These are phyloP conservation scores for Tympanoctomys barrerae DNA, from an alignment of 2,797 vertebrate species.

Conservation along the genomic window DNA sequence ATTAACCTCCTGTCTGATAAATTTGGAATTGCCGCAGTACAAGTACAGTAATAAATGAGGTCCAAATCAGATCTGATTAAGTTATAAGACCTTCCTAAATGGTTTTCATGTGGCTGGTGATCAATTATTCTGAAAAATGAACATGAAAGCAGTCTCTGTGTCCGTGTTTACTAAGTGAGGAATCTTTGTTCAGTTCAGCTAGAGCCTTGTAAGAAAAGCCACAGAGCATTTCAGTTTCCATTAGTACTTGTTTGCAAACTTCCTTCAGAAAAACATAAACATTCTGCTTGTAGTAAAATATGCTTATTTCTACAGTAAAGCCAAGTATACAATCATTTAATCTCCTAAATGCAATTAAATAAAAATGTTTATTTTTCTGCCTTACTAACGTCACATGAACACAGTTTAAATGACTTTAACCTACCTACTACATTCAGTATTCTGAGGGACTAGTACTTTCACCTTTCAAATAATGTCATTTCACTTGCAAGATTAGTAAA, in stretches of 20 bases:
- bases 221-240: constrained; percentile 42
- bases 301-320: not conserved
- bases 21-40: constrained; percentile 38
- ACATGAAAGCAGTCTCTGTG: not conserved
- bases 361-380: not conserved
- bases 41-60: constrained; percentile 46
- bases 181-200: not conserved
- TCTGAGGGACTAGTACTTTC: not conserved
- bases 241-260: constrained; percentile 23
- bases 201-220: not conserved
- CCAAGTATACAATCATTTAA: not conserved
- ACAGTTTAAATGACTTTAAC: constrained; percentile 9
- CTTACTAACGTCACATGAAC: not conserved
- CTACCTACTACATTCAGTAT: not conserved
- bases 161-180: not conserved
- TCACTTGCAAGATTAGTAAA: constrained; percentile 11
- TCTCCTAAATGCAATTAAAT: not conserved
- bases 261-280: constrained; percentile 25
- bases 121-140: constrained; percentile 70
- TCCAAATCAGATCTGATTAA: constrained; percentile 58
- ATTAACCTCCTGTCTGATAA: constrained; percentile 74
- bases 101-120: constrained; percentile 59
- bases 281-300: not conserved
- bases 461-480: constrained; percentile 10
- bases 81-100: constrained; percentile 68